Evolutionary conservation across 2,888 invertebrate species (phyloP).

Genomic region (Disparrhopalites patrizii): DNA sequence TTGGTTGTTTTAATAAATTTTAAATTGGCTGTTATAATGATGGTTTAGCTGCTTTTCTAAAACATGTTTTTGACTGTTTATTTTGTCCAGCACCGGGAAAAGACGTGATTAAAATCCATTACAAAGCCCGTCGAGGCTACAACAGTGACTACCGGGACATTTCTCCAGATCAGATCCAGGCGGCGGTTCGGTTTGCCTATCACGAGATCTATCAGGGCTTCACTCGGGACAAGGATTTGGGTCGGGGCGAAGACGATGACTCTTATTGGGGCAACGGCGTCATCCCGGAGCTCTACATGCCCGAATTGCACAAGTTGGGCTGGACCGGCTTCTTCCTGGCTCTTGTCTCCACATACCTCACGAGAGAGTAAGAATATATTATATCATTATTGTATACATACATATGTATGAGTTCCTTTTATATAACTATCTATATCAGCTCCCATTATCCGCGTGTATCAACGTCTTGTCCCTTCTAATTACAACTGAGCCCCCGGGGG

Average conservation of each 20-base stretch:
- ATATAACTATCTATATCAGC: not conserved
- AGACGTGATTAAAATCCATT: conserved; percentile 7
- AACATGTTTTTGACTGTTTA: too few relatives aligned
- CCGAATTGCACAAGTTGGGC: conserved; percentile 30
- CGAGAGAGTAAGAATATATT: conserved; percentile 36
- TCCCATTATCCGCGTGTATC: not conserved
- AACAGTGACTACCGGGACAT: conserved; percentile 18
- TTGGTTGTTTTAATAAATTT: too few relatives aligned
- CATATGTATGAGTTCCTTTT: not conserved
- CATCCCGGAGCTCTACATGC: conserved; percentile 32
- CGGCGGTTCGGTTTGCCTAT: conserved; percentile 37
- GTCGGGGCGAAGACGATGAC: conserved; percentile 44
- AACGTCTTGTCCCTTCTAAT: too few relatives aligned
- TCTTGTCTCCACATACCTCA: conserved; percentile 36
- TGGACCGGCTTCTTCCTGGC: conserved; percentile 39
- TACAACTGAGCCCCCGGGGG: too few relatives aligned
- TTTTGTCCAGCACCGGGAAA: too few relatives aligned
- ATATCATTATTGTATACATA: not conserved
- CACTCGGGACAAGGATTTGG: conserved; percentile 34
- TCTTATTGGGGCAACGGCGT: conserved; percentile 48
- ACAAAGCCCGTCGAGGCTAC: conserved; percentile 15
- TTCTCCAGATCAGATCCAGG: conserved; percentile 31
- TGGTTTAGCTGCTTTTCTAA: too few relatives aligned
- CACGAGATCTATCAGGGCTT: conserved; percentile 35
- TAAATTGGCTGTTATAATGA: too few relatives aligned